Base-by-base conservation (phyloP, 2,113 vertebrate species). In the Lamprotornis superbus region DNA sequence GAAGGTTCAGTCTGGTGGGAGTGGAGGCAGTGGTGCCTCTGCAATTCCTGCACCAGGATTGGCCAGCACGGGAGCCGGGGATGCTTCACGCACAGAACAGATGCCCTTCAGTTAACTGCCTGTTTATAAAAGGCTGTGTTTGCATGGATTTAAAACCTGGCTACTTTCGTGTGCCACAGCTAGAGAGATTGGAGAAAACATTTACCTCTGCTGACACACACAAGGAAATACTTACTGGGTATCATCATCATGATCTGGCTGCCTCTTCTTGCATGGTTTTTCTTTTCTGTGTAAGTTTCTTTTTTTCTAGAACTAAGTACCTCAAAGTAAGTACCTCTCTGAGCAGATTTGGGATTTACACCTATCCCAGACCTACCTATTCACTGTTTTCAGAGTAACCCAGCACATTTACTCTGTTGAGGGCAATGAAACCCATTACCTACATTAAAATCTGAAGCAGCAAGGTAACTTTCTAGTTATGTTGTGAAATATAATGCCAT, bases 391-490 rank as follows among this genome's bases (percentile, higher is more conserved):
- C 69, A 71, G 73, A 73, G n/a, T n/a, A 70, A 78, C 40, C 18
- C 57, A 33, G 49, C 30, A 3, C 10, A 0, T 78, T 75, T 59
- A 18, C 61, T 64, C 39, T 71, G 47, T 75, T 77, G 82, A 61
- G 87, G 84, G 89, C 76, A 83, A 9, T 39, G 56, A 57, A 82
- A 77, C 46, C 70, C 71, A 87, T 86, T 95, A 60, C 87, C 59
- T 49, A 59, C 73, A 42, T 90, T 83, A 65, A 94, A 93, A 90
- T 40, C 77, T 4, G 1, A 81, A 86, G 89, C 53, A 90, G 89
- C 86, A 21, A 93, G 63, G 77, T 86, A 95, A 82, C 95, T 95
- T 94, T 93, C 75, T 92, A 95, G 94, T 91, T 82, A 68, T 20
- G 75, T 87, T 94, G 88, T 95, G 96, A 90, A 90, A 90, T 8